Base-by-base conservation (phyloP, 2,797 vertebrate genomes). In the Lagorchestes hirsutus region DNA sequence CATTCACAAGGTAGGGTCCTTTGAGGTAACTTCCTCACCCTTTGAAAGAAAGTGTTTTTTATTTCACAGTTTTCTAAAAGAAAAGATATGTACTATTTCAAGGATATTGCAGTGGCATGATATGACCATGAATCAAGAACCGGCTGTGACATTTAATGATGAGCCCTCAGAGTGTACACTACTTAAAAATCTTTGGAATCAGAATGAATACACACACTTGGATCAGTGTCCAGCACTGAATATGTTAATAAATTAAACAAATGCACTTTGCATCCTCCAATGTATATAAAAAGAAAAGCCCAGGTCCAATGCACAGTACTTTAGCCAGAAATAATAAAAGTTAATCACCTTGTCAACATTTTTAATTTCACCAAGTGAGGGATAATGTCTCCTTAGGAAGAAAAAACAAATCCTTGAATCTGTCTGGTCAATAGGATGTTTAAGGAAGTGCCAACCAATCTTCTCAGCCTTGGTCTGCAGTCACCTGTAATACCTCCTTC, bases 381-480 rank as follows among this genome's bases (percentile, higher is more conserved):
- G 54, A 93, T 24, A 6, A 58, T 31, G 5, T 34, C 46, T 94
- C 62, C 74, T 93, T 92, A 82, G 54, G n/a, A 74, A 94, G 92
- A 95, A 57, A 91, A 56, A 95, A 95, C 55, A 92, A 56, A 16
- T 46, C 50, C 54, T 90, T 56, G 58, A 96, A 90, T 55, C 13
- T 0, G 34, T n/a, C 12, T 67, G 40, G 24, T 0, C 16, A 3
- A 1, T 55, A 59, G 82, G 13, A 54, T 14, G 2, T 28, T 67
- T 57, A 31, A 93, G 74, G 59, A 96, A 93, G 56, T 59, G 56
- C 91, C 55, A 82, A 46, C 18, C 13, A 9, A 82, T 46, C 22
- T 82, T 82, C 67, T 46, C 74, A 24, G 6, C 18, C 10, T 27
- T 27, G 18, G 40, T 18, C 8, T 82, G 6, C 22, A 18, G 8